These are phyloP conservation scores for Harpagoxenus sublaevis DNA, from an alignment of 2,888 invertebrate species.

Conservation along the genomic window DNA sequence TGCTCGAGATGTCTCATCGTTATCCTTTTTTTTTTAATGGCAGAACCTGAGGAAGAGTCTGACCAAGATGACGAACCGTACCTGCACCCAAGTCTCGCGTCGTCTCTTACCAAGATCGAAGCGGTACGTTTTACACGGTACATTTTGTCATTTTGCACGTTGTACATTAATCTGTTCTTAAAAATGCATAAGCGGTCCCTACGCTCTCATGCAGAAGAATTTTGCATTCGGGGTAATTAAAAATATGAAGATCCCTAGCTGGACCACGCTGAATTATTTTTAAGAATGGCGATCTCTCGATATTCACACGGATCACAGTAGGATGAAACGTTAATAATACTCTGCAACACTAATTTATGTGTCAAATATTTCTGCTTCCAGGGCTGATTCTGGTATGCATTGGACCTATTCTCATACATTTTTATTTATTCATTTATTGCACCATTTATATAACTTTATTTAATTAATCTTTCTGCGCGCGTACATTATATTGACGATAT, in stretches of 20 bases:
- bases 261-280: slow-evolving; percentile 44
- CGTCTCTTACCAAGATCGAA: slow-evolving; percentile 89
- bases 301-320: slow-evolving; percentile 46
- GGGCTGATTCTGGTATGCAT: slow-evolving; percentile 82
- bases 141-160: not conserved
- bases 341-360: slow-evolving; percentile 51
- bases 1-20: not conserved
- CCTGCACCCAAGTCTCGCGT: slow-evolving; percentile 93
- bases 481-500: not conserved
- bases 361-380: slow-evolving; percentile 81
- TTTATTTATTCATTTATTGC: slow-evolving; percentile 52
- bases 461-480: not conserved
- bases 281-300: slow-evolving; percentile 43
- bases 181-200: slow-evolving; percentile 52
- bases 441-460: slow-evolving; percentile 16
- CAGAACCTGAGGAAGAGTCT: slow-evolving; percentile 86
- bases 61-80: slow-evolving; percentile 90
- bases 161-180: slow-evolving; percentile 51
- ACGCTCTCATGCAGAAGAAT: slow-evolving; percentile 46
- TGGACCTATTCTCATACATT: slow-evolving; percentile 76
- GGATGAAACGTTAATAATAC: slow-evolving; percentile 61
- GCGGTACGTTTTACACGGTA: slow-evolving; percentile 87
- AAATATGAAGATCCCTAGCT: slow-evolving; percentile 46
- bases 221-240: slow-evolving; percentile 42
- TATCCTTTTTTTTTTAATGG: slow-evolving; percentile 66